Evolutionary conservation across 2,797 vertebrate genomes (phyloP).

Genomic region (Microctenopoma lineatum): DNA sequence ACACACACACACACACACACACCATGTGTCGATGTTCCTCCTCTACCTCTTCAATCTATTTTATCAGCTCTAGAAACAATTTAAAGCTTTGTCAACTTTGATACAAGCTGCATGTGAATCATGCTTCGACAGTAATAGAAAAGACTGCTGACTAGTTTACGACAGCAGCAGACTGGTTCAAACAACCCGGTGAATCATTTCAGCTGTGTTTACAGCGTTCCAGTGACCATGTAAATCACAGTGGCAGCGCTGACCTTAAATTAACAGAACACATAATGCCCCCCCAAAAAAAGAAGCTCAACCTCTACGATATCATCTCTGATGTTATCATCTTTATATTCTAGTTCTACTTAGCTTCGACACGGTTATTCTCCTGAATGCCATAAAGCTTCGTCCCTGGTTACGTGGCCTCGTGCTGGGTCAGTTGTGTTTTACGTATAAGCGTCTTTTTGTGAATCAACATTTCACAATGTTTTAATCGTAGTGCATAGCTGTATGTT

Average conservation of each 20-base stretch:
- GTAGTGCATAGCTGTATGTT: neutral
- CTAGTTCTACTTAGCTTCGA: no score
- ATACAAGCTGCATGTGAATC: constrained; percentile 49
- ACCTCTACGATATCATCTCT: no score
- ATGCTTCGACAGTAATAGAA: constrained; percentile 32
- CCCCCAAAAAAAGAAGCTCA: neutral
- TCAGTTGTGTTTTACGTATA: no score
- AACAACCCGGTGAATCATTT: constrained; percentile 65
- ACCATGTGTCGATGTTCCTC: constrained; percentile 28
- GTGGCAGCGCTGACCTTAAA: constrained; percentile 29
- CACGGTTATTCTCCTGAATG: no score
- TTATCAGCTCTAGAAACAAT: constrained; percentile 55
- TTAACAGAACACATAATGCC: constrained; percentile 18
- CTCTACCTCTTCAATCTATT: constrained; percentile 40
- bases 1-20: constrained; percentile 1
- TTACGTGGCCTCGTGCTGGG: no score
- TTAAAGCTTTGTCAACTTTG: constrained; percentile 54
- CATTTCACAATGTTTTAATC: neutral
- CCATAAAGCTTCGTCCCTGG: no score
- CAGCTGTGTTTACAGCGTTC: constrained; percentile 37
- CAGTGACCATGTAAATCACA: constrained; percentile 41
- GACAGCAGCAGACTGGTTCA: constrained; percentile 36
- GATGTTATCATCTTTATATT: neutral
- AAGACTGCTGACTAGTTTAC: constrained; percentile 38
- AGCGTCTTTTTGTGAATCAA: no score